Percentiles rank a stretch among this genome's conserved stretches.
phyloP scores from a whole-genome alignment of 37 sponge, comb jelly and placozoan species.

The Lycopodina hypogea region DNA sequence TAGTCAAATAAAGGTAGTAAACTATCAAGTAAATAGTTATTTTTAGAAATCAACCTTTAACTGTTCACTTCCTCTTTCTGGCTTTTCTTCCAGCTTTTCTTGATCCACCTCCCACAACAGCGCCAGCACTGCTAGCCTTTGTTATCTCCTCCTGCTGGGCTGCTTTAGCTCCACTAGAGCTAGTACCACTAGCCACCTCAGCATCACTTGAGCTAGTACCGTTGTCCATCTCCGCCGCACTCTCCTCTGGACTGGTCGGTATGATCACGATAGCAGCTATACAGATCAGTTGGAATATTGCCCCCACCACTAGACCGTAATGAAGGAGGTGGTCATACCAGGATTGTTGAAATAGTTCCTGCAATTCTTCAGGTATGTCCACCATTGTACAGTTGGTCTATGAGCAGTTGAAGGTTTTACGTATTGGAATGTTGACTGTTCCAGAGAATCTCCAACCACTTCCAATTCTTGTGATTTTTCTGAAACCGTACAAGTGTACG shows the following conservation, averaged over 20 bases:
- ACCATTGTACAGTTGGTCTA: neutral
- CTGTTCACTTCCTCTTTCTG: constrained; percentile 27
- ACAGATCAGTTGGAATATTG: constrained; percentile 56
- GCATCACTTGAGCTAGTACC: neutral
- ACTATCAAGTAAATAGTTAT: too few species aligned
- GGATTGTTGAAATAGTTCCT: constrained; percentile 45
- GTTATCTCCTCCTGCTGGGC: neutral
- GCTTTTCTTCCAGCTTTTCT: constrained; percentile 16
- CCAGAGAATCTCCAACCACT: too few species aligned
- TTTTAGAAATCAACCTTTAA: too few species aligned
- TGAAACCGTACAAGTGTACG: too few species aligned
- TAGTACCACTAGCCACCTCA: neutral
- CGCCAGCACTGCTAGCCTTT: neutral
- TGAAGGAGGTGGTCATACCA: constrained; percentile 52
- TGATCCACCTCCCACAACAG: neutral
- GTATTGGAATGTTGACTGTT: too few species aligned
- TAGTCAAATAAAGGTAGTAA: too few species aligned
- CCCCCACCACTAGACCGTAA: constrained; percentile 52
- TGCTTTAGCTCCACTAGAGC: neutral
- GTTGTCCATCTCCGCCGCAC: neutral
- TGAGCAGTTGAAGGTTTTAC: neutral
- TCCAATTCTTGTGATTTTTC: too few species aligned
- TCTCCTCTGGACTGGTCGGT: constrained; percentile 19
- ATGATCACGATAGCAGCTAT: constrained; percentile 60
- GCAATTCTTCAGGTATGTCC: constrained; percentile 24